Evolutionary conservation across 2,888 invertebrate species (phyloP).

Genomic region (Lasioglossum pauxillum): DNA sequence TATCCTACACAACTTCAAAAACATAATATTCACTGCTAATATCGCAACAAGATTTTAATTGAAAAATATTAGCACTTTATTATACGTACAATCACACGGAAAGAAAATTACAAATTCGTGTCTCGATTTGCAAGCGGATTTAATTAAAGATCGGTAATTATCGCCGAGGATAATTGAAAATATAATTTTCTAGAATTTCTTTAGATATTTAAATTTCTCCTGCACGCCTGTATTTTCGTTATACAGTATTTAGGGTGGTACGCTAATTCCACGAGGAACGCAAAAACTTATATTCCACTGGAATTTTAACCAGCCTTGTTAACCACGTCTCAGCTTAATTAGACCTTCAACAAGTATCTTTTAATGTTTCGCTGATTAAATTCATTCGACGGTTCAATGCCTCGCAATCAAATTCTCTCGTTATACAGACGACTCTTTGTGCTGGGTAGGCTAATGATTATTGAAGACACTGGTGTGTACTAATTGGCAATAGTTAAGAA

Average conservation of each 20-base stretch:
- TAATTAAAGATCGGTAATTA: slow-evolving; percentile 2
- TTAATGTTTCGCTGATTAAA: slow-evolving; percentile 14
- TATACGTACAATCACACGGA: not conserved
- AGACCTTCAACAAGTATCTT: slow-evolving; percentile 2
- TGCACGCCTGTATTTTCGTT: not conserved
- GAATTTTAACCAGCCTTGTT: slow-evolving; percentile 40
- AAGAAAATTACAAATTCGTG: not conserved
- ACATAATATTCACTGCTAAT: not conserved
- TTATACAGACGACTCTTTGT: not conserved
- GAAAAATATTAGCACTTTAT: not conserved
- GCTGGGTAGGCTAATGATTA: not conserved
- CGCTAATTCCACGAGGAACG: not conserved
- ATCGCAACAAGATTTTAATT: not conserved
- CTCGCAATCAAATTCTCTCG: not conserved
- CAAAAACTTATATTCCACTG: slow-evolving; percentile 13
- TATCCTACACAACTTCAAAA: not conserved
- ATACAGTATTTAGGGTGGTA: not conserved
- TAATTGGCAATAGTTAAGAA: not conserved
- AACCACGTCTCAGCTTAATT: slow-evolving; percentile 20
- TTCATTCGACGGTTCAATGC: not conserved
- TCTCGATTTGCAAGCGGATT: not conserved
- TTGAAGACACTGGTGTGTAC: not conserved
- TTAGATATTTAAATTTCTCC: not conserved
- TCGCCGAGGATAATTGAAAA: not conserved
- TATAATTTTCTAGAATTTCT: not conserved